Evolutionary conservation across 2,113 vertebrate genomes (phyloP), one percentile per base, ranked within the genome.

Genomic region (Crotalus horridus): DNA sequence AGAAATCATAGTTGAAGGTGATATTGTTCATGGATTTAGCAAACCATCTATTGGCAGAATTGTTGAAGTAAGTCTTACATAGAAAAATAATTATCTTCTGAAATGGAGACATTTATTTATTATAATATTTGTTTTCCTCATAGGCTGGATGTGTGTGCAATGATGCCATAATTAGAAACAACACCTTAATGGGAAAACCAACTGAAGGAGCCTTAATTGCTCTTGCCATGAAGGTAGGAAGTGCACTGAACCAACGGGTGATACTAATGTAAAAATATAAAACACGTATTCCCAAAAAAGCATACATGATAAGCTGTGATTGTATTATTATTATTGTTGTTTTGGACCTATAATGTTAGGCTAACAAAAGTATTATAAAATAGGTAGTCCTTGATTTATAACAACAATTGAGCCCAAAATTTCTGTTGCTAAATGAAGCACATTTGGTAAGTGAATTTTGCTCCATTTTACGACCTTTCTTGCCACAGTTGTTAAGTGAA

Each of bases 111-210:
- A 24, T 6, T 92, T 85, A 29, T 91, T 4, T 90, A 0, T 85
- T 53, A 24, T 4, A 74, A 89, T 21, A 51, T 89, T 20, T 58
- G 11, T 55, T 86, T 94, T 92, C 55, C 95, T 96, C 95, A 39
- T 89, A 99, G 99, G 99, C 98, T 0, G 99, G 99, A 54, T 99
- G 98, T 95, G 98, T 99, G 93, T 99, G 99, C 94, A 99, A 99
- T 89, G 99, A 99, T 97, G 98, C 99, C 3, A 89, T 99, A 94
- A 99, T 99, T 97, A 98, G 98, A 96, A 99, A 98, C 95, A 97
- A 98, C 90, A 98, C 97, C 0, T 95, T 99, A 89, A 99, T 99
- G 98, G 99, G 99, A 26, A 98, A 98, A 55, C 99, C 99, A 51
- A 99, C 99, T 0, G 99, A 99, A 96, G 99, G 99, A 7, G 99